These are phyloP conservation scores for Decapterus maruadsi DNA, from an alignment of 2,797 vertebrate species.

Conservation along the genomic window DNA sequence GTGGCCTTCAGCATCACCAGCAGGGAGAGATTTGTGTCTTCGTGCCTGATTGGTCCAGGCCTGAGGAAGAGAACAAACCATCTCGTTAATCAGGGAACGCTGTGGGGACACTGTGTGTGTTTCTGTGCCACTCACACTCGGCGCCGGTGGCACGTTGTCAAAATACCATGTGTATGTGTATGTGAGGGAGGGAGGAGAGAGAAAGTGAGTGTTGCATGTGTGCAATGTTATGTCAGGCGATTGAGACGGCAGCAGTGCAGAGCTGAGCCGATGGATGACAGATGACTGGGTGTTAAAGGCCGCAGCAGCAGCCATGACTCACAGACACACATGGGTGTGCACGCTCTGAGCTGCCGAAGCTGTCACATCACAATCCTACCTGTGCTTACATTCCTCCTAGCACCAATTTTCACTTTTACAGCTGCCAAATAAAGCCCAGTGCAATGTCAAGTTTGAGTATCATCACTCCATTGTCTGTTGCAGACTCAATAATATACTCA, in stretches of 20 bases:
- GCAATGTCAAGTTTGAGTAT: conserved; percentile 38
- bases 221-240: conserved; percentile 68
- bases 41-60: conserved; percentile 74
- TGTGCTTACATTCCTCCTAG: conserved; percentile 47
- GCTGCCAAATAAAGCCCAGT: conserved; percentile 61
- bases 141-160: conserved; percentile 60
- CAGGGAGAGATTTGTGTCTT: conserved; percentile 83
- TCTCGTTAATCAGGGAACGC: conserved; percentile 80
- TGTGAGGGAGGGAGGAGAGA: conserved; percentile 12
- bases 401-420: conserved; percentile 65
- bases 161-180: conserved; percentile 35
- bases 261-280: conserved; percentile 68
- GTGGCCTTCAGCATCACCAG: conserved; percentile 82
- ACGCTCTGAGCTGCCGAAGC: conserved; percentile 40
- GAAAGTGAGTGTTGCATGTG: conserved; percentile 47
- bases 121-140: conserved; percentile 45
- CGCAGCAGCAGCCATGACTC: conserved; percentile 64
- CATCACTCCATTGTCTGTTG: conserved; percentile 25
- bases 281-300: conserved; percentile 76
- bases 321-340: conserved; percentile 27
- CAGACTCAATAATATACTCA: conserved; percentile 18
- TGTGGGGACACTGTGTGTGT: conserved; percentile 68
- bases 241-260: conserved; percentile 68
- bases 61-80: conserved; percentile 78
- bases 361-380: conserved; percentile 64